Conservation (phyloP, 1,140 invertebrate genomes). For the Octopus bimaculoides region DNA sequence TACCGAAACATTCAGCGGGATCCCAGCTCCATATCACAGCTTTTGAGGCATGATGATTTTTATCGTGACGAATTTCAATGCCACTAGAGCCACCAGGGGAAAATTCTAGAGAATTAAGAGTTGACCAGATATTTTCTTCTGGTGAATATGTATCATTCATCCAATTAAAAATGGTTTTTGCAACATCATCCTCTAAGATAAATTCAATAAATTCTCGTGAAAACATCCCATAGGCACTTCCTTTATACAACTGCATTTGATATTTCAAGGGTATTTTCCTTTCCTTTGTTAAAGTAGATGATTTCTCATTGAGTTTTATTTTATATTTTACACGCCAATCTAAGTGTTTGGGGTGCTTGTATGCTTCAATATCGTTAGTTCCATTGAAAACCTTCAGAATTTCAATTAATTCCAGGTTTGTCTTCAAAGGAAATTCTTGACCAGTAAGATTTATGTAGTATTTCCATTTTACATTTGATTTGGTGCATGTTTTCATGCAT, state of each 20-base stretch:
- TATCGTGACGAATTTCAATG: constrained; percentile 25
- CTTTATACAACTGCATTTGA: constrained; percentile 34
- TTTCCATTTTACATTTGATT: constrained; percentile 35
- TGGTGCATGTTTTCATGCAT: constrained; percentile 30
- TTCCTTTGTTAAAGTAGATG: constrained; percentile 23
- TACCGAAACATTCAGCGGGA: constrained; percentile 25
- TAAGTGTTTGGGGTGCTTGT: constrained; percentile 22
- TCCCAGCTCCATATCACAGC: constrained; percentile 28
- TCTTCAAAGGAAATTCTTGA: constrained; percentile 47
- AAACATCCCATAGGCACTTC: constrained; percentile 36
- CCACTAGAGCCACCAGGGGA: constrained; percentile 33
- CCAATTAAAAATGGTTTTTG: constrained; percentile 27
- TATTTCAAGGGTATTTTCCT: constrained; percentile 25
- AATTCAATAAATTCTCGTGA: constrained; percentile 34
- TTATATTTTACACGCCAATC: constrained; percentile 27
- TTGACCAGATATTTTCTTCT: constrained; percentile 40
- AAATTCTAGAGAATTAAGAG: constrained; percentile 32
- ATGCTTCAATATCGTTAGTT: constrained; percentile 40
- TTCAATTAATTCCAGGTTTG: constrained; percentile 45
- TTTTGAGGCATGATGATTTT: constrained; percentile 22
- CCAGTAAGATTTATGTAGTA: constrained; percentile 51
- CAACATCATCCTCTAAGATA: constrained; percentile 28
- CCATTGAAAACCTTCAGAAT: constrained; percentile 37
- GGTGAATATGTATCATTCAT: constrained; percentile 35
- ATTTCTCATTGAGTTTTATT: constrained; percentile 18